Evolutionary conservation across 2,113 vertebrate species (phyloP), one percentile per base, ranked within the genome.

Genomic region (Nerophis ophidion): DNA sequence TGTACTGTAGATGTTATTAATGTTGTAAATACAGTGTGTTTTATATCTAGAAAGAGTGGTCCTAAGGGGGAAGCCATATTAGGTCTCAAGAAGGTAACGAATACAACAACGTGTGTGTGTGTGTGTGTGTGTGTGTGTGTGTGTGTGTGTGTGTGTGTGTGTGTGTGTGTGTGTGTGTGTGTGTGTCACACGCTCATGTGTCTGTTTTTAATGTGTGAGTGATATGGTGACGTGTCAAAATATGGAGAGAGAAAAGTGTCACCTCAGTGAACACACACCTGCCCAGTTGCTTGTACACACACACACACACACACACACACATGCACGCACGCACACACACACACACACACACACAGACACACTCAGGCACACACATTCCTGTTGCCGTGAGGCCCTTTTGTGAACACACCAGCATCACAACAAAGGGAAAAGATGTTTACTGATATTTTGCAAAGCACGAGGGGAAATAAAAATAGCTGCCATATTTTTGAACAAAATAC

Each of bases 161-260:
- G 38, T 40, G 38, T 40, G 38, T 40, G 38, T 40, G 38, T 40
- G 60, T 51, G 68, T 50, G 46, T 71, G 54, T 69, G 54, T 67
- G 48, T 74, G 69, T 67, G 63, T 64, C 63, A 63, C 65, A 75
- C 61, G 42, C 48, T 26, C 64, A 59, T 62, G 75, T 75, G 66
- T 69, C 49, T 72, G 60, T 70, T 78, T 77, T 70, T 68, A 77
- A 79, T 65, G 72, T 75, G 70, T 60, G 62, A 67, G 69, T 64
- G 79, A 79, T 69, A 55, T 59, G 57, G 60, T 66, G 69, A 76
- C 49, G 79, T 84, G 86, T 71, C 50, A 86, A 86, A 79, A 84
- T 82, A 87, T 88, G 84, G 74, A 82, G 81, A 74, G 86, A 79
- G 81, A 86, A 85, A 88, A 80, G 66, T 76, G 65, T 71, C 81